Conservation (phyloP, 2,113 vertebrate species). For the Microcebus lehilahytsara region DNA sequence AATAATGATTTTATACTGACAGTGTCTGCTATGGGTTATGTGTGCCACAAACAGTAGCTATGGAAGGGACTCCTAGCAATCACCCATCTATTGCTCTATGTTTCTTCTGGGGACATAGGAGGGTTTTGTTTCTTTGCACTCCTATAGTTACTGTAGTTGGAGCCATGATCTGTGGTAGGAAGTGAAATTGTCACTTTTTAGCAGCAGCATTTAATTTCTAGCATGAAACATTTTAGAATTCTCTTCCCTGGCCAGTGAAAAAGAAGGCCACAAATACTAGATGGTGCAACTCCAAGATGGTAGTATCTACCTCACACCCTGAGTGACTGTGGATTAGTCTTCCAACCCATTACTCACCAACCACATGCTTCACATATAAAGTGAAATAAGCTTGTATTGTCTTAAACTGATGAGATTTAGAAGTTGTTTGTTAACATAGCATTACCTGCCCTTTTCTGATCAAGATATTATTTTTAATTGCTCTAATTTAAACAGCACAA, state of each 20-base stretch:
- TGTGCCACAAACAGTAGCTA: background rate
- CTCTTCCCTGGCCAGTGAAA: background rate
- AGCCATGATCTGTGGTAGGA: background rate
- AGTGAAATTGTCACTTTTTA: background rate
- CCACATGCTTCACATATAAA: background rate
- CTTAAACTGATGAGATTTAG: background rate
- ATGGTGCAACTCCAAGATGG: background rate
- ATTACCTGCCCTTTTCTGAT: background rate
- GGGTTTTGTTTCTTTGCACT: background rate
- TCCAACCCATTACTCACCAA: background rate
- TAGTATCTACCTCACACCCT: background rate
- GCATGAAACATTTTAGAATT: background rate
- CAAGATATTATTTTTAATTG: slow-evolving; percentile 19
- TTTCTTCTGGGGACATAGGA: background rate
- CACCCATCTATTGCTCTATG: background rate
- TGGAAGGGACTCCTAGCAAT: background rate
- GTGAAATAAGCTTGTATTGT: background rate
- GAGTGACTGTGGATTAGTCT: background rate
- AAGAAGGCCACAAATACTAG: background rate
- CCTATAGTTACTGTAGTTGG: background rate
- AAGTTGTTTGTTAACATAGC: background rate
- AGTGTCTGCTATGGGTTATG: background rate
- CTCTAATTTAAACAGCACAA: background rate
- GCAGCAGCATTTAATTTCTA: slow-evolving; percentile 6
- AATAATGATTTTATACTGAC: background rate